Base-by-base conservation (phyloP, 2,797 vertebrate species). In the Eurystomus glaucurus region DNA sequence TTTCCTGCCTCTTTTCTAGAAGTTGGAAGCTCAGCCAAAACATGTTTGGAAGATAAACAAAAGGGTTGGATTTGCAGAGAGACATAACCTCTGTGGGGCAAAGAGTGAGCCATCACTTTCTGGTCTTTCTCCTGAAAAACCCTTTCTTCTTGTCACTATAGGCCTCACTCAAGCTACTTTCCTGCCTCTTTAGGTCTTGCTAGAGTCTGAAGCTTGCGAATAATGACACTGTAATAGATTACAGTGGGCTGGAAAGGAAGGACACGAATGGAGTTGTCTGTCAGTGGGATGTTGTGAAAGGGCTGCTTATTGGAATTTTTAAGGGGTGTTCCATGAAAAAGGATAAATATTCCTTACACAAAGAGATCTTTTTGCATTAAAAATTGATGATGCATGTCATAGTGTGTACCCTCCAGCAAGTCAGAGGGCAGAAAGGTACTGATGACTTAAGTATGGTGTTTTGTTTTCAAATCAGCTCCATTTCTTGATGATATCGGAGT, bases 51-150 rank as follows among this genome's bases (percentile, higher is more conserved):
- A 95, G 58, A 54, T 69, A 48, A 94, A 51, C 58, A 85, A 60
- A 97, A 60, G 43, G 14, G 7, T 88, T 86, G 94, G 83, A 62
- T 92, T 93, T 96, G 48, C 55, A 62, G 77, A 70, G 60, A 86
- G 46, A 20, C 14, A 9, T 10, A 37, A 50, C 11, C 26, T 69
- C 21, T 64, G 26, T 21, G 33, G 33, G 66, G 29, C 29, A 77
- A 37, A 68, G 46, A 88, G 20, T 7, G 19, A 71, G 26, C 51
- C 31, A 31, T 55, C 4, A 7, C 13, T 77, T 90, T 64, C 41
- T 72, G 74, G 12, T 57, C 28, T 70, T 84, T 72, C 35, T 77
- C 20, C 48, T 76, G 50, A 48, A 77, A 94, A 74, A 11, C 11
- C 8, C 8, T 83, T 88, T 37, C 26, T 88, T 37, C 26, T 68